Percentiles rank a stretch among this genome's conserved stretches.
phyloP scores from a whole-genome alignment of 2,888 invertebrate genomes.

The Punctoribates punctum region DNA sequence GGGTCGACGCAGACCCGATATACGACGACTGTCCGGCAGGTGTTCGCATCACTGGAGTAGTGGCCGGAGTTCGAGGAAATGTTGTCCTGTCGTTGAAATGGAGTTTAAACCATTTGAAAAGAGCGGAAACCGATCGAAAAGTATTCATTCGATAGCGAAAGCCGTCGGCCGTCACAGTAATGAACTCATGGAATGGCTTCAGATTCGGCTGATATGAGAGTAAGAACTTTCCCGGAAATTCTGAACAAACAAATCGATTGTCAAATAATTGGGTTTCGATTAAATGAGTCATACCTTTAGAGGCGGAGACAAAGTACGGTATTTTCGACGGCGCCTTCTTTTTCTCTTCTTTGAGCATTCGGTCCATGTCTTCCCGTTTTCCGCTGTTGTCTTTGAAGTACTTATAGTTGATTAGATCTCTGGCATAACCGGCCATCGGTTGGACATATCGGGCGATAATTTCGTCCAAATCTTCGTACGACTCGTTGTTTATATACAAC shows the following conservation, averaged over 20 bases:
- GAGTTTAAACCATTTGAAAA: slow-evolving; percentile 96
- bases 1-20: slow-evolving; percentile 50
- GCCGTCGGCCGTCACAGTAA: slow-evolving; percentile 87
- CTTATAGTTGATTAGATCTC: slow-evolving; percentile 85
- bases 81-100: slow-evolving; percentile 84
- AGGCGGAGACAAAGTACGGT: slow-evolving; percentile 78
- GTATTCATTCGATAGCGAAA: slow-evolving; percentile 81
- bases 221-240: slow-evolving; percentile 85
- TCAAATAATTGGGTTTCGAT: too few relatives aligned
- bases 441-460: slow-evolving; percentile 94
- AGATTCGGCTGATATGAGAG: slow-evolving; percentile 78
- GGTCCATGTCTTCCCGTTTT: slow-evolving; percentile 80
- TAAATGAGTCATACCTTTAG: slow-evolving; percentile 57
- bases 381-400: slow-evolving; percentile 75
- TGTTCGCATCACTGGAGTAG: slow-evolving; percentile 45
- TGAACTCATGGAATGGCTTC: slow-evolving; percentile 77
- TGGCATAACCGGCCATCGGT: slow-evolving; percentile 89
- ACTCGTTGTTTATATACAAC: slow-evolving; percentile 70
- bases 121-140: slow-evolving; percentile 72
- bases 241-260: too few relatives aligned
- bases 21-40: slow-evolving; percentile 47
- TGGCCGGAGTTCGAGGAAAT: slow-evolving; percentile 55
- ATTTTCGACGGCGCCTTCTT: slow-evolving; percentile 80
- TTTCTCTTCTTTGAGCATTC: slow-evolving; percentile 80
- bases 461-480: slow-evolving; percentile 90